Percentiles rank a stretch among this genome's conserved stretches.
Evolutionary conservation across 2,113 vertebrate genomes (phyloP).

Genomic region (Gracilinanus agilis): DNA sequence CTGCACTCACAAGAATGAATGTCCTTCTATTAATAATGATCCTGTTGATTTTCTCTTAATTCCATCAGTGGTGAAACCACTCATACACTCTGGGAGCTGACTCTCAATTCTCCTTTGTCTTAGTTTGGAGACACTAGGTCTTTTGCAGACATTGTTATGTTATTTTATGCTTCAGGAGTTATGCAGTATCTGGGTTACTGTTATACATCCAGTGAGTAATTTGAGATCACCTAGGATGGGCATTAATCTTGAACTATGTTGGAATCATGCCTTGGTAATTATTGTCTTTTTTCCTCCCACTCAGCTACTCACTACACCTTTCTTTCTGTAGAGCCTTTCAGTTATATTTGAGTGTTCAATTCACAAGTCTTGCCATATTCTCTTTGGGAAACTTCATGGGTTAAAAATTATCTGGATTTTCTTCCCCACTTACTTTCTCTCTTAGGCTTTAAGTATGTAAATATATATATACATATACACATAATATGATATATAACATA

Average conservation of each 20-base stretch:
- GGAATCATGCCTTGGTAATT: constrained; percentile 45
- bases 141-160: constrained; percentile 4
- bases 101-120: constrained; percentile 8
- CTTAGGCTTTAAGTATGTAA: constrained; percentile 27
- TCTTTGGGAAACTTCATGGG: not conserved
- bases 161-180: constrained; percentile 59
- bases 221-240: constrained; percentile 34
- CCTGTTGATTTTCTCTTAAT: constrained; percentile 69
- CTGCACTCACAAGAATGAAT: constrained; percentile 57
- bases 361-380: not conserved
- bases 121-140: constrained; percentile 54
- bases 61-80: constrained; percentile 61
- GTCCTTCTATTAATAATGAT: constrained; percentile 67
- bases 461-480: too few species aligned
- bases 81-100: constrained; percentile 49
- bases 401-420: not conserved
- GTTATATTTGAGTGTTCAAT: not conserved
- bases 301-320: constrained; percentile 30
- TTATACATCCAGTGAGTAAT: constrained; percentile 65
- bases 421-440: constrained; percentile 11
- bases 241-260: constrained; percentile 57
- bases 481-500: too few species aligned
- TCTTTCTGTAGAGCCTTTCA: constrained; percentile 3
- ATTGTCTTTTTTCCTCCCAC: constrained; percentile 37
- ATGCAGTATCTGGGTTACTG: constrained; percentile 54